Conservation (phyloP, 2,888 invertebrate genomes). For the Omphaloscelis lunosa region DNA sequence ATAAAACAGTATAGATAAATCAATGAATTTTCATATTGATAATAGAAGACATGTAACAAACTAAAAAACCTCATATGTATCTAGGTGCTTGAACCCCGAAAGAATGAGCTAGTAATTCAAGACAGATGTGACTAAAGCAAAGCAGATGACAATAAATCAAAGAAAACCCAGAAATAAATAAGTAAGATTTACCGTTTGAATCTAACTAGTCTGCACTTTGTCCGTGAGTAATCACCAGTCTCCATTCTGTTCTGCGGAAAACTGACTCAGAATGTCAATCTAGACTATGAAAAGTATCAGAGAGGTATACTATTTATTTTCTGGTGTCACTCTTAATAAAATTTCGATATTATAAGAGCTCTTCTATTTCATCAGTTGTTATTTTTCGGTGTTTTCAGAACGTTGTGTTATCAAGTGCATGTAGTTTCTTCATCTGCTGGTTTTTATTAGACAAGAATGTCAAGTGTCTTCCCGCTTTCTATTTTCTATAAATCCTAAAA, state of each 20-base stretch:
- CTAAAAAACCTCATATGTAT: neutral
- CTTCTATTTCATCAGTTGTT: neutral
- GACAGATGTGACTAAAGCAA: slow-evolving; percentile 43
- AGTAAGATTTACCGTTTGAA: slow-evolving; percentile 53
- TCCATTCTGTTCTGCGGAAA: slow-evolving; percentile 44
- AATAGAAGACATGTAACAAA: neutral
- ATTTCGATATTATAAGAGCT: neutral
- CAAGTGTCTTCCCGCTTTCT: too few relatives aligned
- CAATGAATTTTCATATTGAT: neutral
- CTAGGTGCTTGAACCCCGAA: neutral
- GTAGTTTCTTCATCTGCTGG: neutral
- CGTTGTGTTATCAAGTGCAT: too few relatives aligned
- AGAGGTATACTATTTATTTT: neutral
- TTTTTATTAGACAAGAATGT: neutral
- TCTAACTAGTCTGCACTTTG: slow-evolving; percentile 52
- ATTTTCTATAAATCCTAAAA: neutral
- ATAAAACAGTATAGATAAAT: neutral
- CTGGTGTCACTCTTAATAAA: neutral
- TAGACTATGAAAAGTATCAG: slow-evolving; percentile 19
- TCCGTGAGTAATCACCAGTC: slow-evolving; percentile 63
- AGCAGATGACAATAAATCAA: slow-evolving; percentile 51
- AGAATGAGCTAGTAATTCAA: slow-evolving; percentile 31
- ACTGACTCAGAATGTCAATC: slow-evolving; percentile 61
- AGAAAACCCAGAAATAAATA: slow-evolving; percentile 59
- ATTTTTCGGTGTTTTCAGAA: neutral